These are phyloP conservation scores for Parnassius orleans DNA, from an alignment of 2,888 invertebrate species.

Conservation along the genomic window DNA sequence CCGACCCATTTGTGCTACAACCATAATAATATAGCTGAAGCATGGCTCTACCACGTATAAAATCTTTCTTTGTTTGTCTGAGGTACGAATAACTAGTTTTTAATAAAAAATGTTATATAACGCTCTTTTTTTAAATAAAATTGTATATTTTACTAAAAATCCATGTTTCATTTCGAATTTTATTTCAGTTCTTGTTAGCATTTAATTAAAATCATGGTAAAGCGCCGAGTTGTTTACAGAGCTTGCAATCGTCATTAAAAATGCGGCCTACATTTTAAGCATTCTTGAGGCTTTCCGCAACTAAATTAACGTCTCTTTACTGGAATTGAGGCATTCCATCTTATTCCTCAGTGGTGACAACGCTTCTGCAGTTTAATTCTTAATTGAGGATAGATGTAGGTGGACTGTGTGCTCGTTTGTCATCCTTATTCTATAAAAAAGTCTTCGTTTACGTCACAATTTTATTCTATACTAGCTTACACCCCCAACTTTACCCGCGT, in stretches of 20 bases:
- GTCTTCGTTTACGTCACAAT: conserved; percentile 6
- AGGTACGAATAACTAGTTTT: no score
- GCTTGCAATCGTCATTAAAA: conserved; percentile 26
- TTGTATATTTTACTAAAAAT: conserved; percentile 4
- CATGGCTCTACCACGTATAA: no score
- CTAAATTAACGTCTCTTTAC: conserved; percentile 16
- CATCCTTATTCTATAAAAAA: no score
- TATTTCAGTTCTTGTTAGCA: conserved; percentile 14
- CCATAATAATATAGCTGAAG: no score
- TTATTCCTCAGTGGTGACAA: no score
- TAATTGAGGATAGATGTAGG: no score
- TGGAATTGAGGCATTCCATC: not conserved
- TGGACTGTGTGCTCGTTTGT: no score
- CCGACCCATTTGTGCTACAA: no score
- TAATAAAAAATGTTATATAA: no score
- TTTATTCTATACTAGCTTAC: not conserved
- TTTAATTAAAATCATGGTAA: conserved; percentile 25
- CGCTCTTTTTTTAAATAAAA: not conserved
- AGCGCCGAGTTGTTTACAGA: conserved; percentile 22
- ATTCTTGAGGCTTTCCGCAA: conserved; percentile 22
- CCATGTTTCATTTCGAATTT: conserved; percentile 16
- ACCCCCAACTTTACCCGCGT: no score
- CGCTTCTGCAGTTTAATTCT: no score
- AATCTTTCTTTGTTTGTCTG: no score
- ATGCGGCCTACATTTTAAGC: conserved; percentile 27